Evolutionary conservation across 2,888 invertebrate species (phyloP).

Genomic region (Drosophila paucipuncta): DNA sequence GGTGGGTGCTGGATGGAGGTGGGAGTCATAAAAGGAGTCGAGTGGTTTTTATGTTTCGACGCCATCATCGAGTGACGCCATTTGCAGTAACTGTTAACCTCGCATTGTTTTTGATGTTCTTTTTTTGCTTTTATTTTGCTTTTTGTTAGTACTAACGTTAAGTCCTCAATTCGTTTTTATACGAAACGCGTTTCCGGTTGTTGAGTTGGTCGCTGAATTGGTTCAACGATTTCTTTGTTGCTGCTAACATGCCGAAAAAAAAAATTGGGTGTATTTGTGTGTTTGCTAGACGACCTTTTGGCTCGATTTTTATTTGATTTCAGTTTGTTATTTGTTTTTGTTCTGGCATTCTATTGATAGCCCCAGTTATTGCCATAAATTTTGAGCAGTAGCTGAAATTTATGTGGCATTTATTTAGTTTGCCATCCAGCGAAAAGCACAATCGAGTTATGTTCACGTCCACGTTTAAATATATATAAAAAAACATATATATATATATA

Average conservation of each 20-base stretch:
- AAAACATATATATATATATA: background rate
- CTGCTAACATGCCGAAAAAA: constrained; percentile 23
- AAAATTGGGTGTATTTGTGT: constrained; percentile 1
- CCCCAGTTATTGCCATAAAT: constrained; percentile 58
- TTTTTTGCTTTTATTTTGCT: constrained; percentile 46
- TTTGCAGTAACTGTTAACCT: constrained; percentile 60
- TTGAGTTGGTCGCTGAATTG: constrained; percentile 82
- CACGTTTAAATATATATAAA: background rate
- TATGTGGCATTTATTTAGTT: constrained; percentile 64
- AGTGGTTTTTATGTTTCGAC: constrained; percentile 78
- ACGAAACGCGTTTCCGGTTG: constrained; percentile 82
- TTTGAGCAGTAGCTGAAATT: constrained; percentile 39
- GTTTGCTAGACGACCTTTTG: constrained; percentile 36
- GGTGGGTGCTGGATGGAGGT: constrained; percentile 16
- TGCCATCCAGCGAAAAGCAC: constrained; percentile 30
- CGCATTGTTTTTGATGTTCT: constrained; percentile 40
- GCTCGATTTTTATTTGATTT: constrained; percentile 57
- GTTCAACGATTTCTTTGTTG: constrained; percentile 80
- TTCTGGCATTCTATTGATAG: constrained; percentile 33
- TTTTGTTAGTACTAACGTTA: constrained; percentile 75
- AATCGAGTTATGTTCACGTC: constrained; percentile 9
- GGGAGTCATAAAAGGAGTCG: constrained; percentile 65
- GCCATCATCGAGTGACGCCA: constrained; percentile 76
- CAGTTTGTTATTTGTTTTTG: constrained; percentile 46
- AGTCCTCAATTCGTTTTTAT: constrained; percentile 81